Evolutionary conservation across 2,797 vertebrate genomes (phyloP).

Genomic region (Glyptemys insculpta): DNA sequence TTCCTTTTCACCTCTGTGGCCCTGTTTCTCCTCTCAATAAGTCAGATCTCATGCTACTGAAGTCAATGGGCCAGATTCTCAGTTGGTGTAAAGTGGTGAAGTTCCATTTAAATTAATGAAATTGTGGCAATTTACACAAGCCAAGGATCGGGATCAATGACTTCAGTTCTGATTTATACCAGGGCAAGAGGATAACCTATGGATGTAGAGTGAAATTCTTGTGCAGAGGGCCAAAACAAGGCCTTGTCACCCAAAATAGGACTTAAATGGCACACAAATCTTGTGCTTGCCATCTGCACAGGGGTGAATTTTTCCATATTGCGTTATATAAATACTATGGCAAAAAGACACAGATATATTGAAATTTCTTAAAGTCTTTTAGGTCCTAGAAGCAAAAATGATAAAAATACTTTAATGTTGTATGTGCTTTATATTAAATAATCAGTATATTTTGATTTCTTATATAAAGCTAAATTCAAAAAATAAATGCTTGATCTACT

Average conservation of each 20-base stretch:
- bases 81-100: not conserved
- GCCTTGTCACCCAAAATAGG: not conserved
- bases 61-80: not conserved
- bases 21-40: not conserved
- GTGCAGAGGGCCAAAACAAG: not conserved
- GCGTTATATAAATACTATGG: not conserved
- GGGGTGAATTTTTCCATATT: not conserved
- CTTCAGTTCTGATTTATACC: not conserved
- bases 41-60: not conserved
- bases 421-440: not conserved
- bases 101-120: not conserved
- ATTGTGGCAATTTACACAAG: not conserved
- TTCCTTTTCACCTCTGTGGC: not conserved
- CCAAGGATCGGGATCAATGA: not conserved
- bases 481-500: not conserved
- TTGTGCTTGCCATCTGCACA: rapidly evolving
- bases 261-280: not conserved
- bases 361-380: not conserved
- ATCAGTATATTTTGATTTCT: not conserved
- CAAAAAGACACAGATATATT: not conserved
- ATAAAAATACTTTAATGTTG: not conserved
- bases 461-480: not conserved
- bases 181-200: not conserved
- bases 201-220: not conserved
- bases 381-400: not conserved